phyloP scores from a whole-genome alignment of 2,113 vertebrate genomes.

The Microtus ochrogaster region DNA sequence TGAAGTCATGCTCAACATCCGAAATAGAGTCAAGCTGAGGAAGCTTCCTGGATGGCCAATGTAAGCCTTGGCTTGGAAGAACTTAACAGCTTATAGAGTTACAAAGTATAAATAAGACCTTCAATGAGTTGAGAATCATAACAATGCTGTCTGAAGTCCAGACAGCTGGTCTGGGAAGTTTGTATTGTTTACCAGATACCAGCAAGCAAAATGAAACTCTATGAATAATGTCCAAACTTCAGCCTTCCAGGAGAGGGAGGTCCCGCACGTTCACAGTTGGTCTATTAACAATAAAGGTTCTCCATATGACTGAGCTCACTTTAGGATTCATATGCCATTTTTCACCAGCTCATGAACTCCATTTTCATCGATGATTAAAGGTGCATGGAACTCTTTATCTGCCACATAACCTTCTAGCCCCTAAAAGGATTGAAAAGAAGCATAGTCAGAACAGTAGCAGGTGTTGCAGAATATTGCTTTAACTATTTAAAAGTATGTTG shows the following conservation, averaged over 20 bases:
- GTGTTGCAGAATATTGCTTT: background rate
- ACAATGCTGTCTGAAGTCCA: slow-evolving; percentile 50
- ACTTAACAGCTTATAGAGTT: slow-evolving; percentile 5
- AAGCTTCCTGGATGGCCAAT: slow-evolving; percentile 33
- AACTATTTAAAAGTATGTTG: background rate
- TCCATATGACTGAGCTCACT: background rate
- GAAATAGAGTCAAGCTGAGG: slow-evolving; percentile 19
- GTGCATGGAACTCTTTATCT: slow-evolving; percentile 90
- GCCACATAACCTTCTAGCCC: slow-evolving; percentile 92
- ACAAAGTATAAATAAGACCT: slow-evolving; percentile 85
- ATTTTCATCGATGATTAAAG: slow-evolving; percentile 90
- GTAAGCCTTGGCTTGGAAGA: slow-evolving; percentile 43
- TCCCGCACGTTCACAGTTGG: slow-evolving; percentile 7
- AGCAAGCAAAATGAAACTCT: slow-evolving; percentile 49
- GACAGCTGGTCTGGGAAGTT: background rate
- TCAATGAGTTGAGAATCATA: slow-evolving; percentile 45
- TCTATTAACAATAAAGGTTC: slow-evolving; percentile 51
- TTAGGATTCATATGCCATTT: slow-evolving; percentile 89
- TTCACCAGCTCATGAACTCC: slow-evolving; percentile 93
- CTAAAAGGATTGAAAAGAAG: slow-evolving; percentile 79
- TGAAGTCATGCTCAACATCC: slow-evolving; percentile 7
- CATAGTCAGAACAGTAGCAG: background rate
- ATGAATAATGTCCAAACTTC: background rate
- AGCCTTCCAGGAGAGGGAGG: background rate
- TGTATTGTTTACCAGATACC: background rate